phyloP scores from a whole-genome alignment of 2,888 invertebrate species.

The Plemyria rubiginata region DNA sequence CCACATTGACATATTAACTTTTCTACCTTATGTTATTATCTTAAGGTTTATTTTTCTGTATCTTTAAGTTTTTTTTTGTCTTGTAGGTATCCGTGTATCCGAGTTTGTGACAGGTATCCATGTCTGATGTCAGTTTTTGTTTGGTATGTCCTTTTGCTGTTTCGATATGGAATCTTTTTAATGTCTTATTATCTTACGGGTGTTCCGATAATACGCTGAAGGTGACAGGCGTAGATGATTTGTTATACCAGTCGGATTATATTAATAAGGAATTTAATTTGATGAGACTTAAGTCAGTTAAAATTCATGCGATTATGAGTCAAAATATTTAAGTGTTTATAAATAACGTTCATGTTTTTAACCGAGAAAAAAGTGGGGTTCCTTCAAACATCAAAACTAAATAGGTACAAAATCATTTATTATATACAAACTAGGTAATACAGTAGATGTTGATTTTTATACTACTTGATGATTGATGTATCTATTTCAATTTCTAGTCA shows the following conservation, averaged over 20 bases:
- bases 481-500: too few species aligned
- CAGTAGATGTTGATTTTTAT: too few species aligned
- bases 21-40: slow-evolving; percentile 39
- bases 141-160: slow-evolving; percentile 42
- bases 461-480: too few species aligned
- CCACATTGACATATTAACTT: slow-evolving; percentile 22
- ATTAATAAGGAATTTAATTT: slow-evolving; percentile 23
- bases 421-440: too few species aligned
- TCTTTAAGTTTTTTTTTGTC: slow-evolving; percentile 37
- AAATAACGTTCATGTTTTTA: too few species aligned
- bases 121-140: slow-evolving; percentile 37
- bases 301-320: slow-evolving; percentile 9
- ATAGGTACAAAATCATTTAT: too few species aligned
- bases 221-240: slow-evolving; percentile 39
- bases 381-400: too few species aligned
- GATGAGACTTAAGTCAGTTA: slow-evolving; percentile 12
- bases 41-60: slow-evolving; percentile 43
- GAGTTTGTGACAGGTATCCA: slow-evolving; percentile 65
- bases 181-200: slow-evolving; percentile 63
- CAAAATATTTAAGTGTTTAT: slow-evolving; percentile 16
- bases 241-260: slow-evolving; percentile 15
- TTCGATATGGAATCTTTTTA: slow-evolving; percentile 70
- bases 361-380: too few species aligned
- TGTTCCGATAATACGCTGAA: slow-evolving; percentile 46
- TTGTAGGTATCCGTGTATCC: slow-evolving; percentile 49